A percentile compares a stretch with the other conserved stretches of the same genome.
These are phyloP conservation scores for Mus minutoides DNA, from an alignment of 2,797 vertebrate genomes.

Conservation along the genomic window DNA sequence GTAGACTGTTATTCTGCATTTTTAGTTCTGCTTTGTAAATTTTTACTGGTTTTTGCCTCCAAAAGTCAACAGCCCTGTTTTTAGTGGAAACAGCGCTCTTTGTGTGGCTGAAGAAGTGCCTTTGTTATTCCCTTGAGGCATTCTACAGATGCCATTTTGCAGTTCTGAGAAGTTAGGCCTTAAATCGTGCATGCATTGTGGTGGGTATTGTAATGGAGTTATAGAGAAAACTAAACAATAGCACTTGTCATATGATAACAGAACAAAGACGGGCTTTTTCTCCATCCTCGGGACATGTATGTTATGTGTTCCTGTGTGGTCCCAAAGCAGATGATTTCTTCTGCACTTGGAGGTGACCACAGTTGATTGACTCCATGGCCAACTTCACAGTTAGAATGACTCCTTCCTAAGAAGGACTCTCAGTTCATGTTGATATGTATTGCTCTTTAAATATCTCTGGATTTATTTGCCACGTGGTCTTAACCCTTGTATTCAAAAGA, in stretches of 20 bases:
- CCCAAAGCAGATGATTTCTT: slow-evolving; percentile 23
- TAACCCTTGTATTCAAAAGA: slow-evolving; percentile 61
- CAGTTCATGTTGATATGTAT: slow-evolving; percentile 47
- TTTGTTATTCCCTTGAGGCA: slow-evolving; percentile 82
- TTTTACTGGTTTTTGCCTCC: slow-evolving; percentile 34
- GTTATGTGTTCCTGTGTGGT: slow-evolving; percentile 13
- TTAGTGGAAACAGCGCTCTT: slow-evolving; percentile 81
- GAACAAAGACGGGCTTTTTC: slow-evolving; percentile 53
- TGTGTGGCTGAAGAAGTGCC: slow-evolving; percentile 81
- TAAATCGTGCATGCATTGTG: slow-evolving; percentile 66
- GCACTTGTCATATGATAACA: slow-evolving; percentile 58
- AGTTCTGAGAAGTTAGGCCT: slow-evolving; percentile 60
- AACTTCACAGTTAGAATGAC: slow-evolving; percentile 52
- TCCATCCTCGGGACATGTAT: slow-evolving; percentile 29
- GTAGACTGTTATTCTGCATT: slow-evolving; percentile 20
- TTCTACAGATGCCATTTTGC: slow-evolving; percentile 77
- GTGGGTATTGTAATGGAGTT: slow-evolving; percentile 80
- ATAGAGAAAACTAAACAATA: slow-evolving; percentile 60
- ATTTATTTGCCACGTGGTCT: slow-evolving; percentile 70
- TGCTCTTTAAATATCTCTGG: slow-evolving; percentile 70
- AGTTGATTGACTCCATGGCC: slow-evolving; percentile 61
- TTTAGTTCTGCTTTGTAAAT: slow-evolving; percentile 74
- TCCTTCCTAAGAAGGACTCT: slow-evolving; percentile 13
- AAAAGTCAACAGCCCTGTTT: slow-evolving; percentile 69
- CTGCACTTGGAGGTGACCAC: slow-evolving; percentile 26